These are phyloP conservation scores for Cancer borealis DNA, from an alignment of 2,888 invertebrate species.

Conservation along the genomic window DNA sequence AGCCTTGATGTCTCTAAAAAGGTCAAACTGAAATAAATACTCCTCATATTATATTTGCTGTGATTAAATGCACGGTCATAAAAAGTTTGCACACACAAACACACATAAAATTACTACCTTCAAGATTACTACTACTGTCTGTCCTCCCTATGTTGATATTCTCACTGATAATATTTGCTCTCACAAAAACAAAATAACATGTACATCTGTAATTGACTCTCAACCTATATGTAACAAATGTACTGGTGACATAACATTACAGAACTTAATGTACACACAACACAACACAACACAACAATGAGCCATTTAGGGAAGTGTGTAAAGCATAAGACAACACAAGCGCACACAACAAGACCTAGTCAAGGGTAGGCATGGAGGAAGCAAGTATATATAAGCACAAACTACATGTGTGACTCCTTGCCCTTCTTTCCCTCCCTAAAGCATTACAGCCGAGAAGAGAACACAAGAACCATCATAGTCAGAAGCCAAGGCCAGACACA, in stretches of 20 bases:
- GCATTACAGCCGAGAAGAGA: slow-evolving; percentile 4
- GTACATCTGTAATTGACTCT: not conserved
- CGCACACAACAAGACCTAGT: not conserved
- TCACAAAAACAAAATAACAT: not conserved
- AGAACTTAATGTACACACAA: not conserved
- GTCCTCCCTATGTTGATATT: not conserved
- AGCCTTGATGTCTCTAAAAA: slow-evolving; percentile 84
- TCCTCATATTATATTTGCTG: slow-evolving; percentile 31
- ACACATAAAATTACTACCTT: not conserved
- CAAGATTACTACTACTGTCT: not conserved
- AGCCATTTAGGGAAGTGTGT: not conserved
- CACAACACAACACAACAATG: slow-evolving; percentile 1
- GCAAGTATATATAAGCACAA: not conserved
- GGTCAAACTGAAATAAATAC: slow-evolving; percentile 23
- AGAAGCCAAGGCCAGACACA: not conserved
- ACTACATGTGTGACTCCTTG: not conserved
- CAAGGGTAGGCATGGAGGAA: not conserved
- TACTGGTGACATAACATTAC: not conserved
- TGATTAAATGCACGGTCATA: not conserved
- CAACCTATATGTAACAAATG: not conserved
- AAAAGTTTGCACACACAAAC: not conserved
- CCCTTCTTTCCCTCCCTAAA: slow-evolving; percentile 4
- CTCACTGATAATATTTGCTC: not conserved
- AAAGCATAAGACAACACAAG: not conserved
- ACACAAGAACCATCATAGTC: not conserved